Evolutionary conservation across 2,797 vertebrate species (phyloP).

Genomic region (Labroides dimidiatus): DNA sequence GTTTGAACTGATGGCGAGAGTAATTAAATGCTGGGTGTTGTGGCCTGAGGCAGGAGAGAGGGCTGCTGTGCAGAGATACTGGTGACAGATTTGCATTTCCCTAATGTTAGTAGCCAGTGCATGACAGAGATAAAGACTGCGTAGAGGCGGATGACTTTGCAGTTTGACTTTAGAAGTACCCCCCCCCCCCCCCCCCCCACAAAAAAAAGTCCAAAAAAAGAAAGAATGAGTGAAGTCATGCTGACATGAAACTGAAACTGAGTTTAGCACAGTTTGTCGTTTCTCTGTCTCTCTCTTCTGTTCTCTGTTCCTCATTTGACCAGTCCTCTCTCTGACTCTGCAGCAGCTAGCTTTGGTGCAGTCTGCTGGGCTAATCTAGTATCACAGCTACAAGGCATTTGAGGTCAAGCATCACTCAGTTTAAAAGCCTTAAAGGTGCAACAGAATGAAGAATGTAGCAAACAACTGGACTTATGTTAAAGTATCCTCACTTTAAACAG

Average conservation of each 20-base stretch:
- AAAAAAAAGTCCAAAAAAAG: not conserved
- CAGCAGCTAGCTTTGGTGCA: slow-evolving; percentile 39
- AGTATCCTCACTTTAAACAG: no score
- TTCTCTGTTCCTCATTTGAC: not conserved
- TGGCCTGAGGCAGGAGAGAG: slow-evolving; percentile 44
- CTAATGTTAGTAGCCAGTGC: slow-evolving; percentile 13
- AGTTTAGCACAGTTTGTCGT: slow-evolving; percentile 8
- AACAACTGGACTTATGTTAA: no score
- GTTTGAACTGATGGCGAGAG: slow-evolving; percentile 64
- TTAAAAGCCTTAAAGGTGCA: slow-evolving; percentile 21
- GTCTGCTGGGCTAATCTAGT: slow-evolving; percentile 59
- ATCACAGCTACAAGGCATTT: slow-evolving; percentile 51
- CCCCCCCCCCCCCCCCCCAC: no score
- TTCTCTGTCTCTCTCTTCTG: not conserved
- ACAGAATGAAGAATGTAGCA: no score
- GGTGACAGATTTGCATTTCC: slow-evolving; percentile 54
- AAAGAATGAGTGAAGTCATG: not conserved
- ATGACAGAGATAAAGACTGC: slow-evolving; percentile 19
- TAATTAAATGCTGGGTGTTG: slow-evolving; percentile 68
- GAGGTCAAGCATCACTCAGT: slow-evolving; percentile 51
- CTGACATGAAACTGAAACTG: not conserved
- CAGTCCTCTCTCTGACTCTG: slow-evolving; percentile 23
- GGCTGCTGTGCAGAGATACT: slow-evolving; percentile 43
- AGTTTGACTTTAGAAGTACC: not conserved
- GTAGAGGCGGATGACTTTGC: slow-evolving; percentile 1